phyloP scores from a whole-genome alignment of 2,888 invertebrate genomes.

The Colletes collaris region DNA sequence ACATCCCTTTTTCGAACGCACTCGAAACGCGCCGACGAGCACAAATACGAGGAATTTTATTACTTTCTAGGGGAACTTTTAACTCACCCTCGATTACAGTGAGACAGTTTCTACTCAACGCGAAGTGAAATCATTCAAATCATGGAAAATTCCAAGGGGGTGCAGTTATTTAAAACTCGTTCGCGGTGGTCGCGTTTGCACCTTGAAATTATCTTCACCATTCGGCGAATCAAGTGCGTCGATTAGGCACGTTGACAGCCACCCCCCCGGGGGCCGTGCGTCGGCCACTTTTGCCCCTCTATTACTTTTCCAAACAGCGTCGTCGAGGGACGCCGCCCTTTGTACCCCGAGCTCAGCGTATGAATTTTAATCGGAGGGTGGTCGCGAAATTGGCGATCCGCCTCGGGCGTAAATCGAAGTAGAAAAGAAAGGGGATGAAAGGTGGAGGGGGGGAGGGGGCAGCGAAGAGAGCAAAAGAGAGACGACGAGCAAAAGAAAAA shows the following conservation, averaged over 20 bases:
- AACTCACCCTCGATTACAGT: too few species aligned
- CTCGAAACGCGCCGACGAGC: too few species aligned
- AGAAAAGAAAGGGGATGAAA: neutral
- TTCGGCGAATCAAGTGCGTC: constrained; percentile 27
- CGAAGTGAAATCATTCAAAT: too few species aligned
- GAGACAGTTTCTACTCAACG: too few species aligned
- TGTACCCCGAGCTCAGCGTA: neutral
- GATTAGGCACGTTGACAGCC: constrained; percentile 29
- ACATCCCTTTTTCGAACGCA: too few species aligned
- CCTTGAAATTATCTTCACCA: constrained; percentile 16
- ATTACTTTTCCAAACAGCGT: constrained; percentile 28
- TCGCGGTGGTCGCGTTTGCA: constrained; percentile 2
- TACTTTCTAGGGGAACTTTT: too few species aligned
- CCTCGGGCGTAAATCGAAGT: neutral
- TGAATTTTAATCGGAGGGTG: constrained; percentile 33
- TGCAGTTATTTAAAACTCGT: constrained; percentile 3
- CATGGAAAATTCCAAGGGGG: neutral
- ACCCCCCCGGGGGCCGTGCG: neutral
- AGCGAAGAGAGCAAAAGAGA: too few species aligned
- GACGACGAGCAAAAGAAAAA: neutral
- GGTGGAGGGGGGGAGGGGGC: neutral
- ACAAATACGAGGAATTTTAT: too few species aligned
- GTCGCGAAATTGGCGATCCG: constrained; percentile 13
- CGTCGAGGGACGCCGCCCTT: constrained; percentile 5
- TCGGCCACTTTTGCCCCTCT: constrained; percentile 26